Base-by-base conservation (phyloP, 2,888 invertebrate species). In the Aricia artaxerxes region DNA sequence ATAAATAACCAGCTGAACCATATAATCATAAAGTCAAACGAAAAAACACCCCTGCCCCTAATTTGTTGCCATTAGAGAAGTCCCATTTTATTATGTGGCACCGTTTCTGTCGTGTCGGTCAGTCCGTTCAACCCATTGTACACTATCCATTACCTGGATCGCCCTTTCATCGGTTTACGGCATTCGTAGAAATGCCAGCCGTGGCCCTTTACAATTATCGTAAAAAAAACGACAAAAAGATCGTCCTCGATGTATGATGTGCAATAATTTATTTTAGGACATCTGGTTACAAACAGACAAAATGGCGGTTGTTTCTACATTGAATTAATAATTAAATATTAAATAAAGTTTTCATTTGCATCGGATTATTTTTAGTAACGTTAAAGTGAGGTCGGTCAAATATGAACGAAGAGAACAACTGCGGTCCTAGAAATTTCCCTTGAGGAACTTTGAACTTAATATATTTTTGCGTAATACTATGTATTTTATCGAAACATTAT, bases 91-190 rank as follows among this genome's bases (percentile, higher is more conserved):
- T 24, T 75, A 76, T 35, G 53, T 76, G 53, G 76, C 76, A 76
- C 53, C 53, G 57, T 76, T 24, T 35, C 69, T 69, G 69, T 69
- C 69, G 69, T 49, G 49, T 53, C 76, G 53, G 53, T 16, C 76
- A 53, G 76, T 38, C 76, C 76, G 76, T 11, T 57, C 76, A 76
- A 57, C 76, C 76, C 76, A 76, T 75, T 76, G 76, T 53, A 35
- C 57, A 69, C 76, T 49, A 49, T 49, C 76, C 76, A 76, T 76
- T 76, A 76, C 76, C 76, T 76, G 76, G 44, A 53, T 31, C 69
- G 69, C 53, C 76, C 76, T 76, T 76, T 76, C 76, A 76, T 76
- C 35, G 53, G 57, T 76, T 76, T 76, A 76, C 57, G 76, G 53
- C 53, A 53, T 76, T 76, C 76, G 53, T 53, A 76, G 76, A 76